These are phyloP conservation scores for Himalopsyche phryganea DNA, from an alignment of 1,140 invertebrate species.

Conservation along the genomic window DNA sequence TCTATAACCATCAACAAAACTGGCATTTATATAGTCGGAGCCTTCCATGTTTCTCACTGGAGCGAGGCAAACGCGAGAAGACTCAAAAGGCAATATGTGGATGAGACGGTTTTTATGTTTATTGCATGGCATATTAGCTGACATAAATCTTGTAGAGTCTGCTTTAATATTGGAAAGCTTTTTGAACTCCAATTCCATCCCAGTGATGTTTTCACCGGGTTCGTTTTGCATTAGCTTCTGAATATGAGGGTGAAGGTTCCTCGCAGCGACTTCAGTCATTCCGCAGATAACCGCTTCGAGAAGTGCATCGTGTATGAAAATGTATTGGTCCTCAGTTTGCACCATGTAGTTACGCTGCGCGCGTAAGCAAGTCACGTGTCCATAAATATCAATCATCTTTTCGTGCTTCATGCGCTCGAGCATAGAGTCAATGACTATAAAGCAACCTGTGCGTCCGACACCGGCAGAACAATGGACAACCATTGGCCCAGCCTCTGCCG, in stretches of 20 bases:
- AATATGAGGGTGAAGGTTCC: constrained; percentile 90
- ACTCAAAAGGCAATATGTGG: constrained; percentile 96
- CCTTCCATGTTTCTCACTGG: constrained; percentile 90
- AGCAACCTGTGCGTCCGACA: constrained; percentile 96
- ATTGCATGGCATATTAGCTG: constrained; percentile 93
- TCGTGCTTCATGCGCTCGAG: constrained; percentile 91
- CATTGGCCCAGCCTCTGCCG: constrained; percentile 86
- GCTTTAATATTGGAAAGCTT: constrained; percentile 93
- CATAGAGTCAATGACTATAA: constrained; percentile 98
- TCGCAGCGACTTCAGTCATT: constrained; percentile 86
- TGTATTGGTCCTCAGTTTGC: constrained; percentile 99
- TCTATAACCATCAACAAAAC: constrained; percentile 92
- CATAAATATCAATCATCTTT: constrained; percentile 97
- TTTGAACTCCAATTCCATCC: constrained; percentile 98
- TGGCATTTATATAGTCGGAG: constrained; percentile 98
- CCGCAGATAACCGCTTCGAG: constrained; percentile 95
- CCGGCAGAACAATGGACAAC: constrained; percentile 98
- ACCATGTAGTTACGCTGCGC: constrained; percentile 97
- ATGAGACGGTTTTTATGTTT: constrained; percentile 98
- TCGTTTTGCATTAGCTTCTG: constrained; percentile 84
- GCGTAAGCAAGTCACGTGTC: constrained; percentile 94
- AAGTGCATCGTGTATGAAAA: constrained; percentile 97
- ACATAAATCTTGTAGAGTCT: constrained; percentile 90
- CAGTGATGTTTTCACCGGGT: constrained; percentile 83
- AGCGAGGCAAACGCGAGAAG: constrained; percentile 88